A percentile compares a stretch with the other conserved stretches of the same genome.
Evolutionary conservation across 2,797 vertebrate genomes (phyloP).

Genomic region (Acrossocheilus wenchowensis): DNA sequence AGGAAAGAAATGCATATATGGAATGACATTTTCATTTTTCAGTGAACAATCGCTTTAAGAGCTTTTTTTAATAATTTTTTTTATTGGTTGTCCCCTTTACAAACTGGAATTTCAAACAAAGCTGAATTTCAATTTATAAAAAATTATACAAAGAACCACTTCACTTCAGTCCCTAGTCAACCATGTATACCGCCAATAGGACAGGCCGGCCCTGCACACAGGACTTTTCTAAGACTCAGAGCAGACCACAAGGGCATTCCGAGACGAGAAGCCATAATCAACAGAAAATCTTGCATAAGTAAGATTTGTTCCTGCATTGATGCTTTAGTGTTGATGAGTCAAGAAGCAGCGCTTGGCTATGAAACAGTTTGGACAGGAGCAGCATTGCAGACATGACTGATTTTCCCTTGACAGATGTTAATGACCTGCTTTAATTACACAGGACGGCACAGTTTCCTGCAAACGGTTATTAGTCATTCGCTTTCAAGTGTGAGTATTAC

Average conservation of each 20-base stretch:
- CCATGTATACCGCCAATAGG: background rate
- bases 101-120: background rate
- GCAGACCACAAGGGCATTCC: background rate
- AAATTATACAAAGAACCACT: background rate
- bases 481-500: constrained; percentile 46
- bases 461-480: constrained; percentile 32
- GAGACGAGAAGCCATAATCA: constrained; percentile 34
- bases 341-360: background rate
- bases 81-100: background rate
- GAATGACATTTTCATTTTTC: background rate
- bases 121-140: background rate
- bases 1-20: background rate
- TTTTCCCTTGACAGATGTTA: constrained; percentile 26
- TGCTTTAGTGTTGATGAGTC: constrained; percentile 43
- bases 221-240: background rate
- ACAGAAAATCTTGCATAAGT: constrained; percentile 7
- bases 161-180: background rate
- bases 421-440: constrained; percentile 29
- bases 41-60: background rate
- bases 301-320: background rate
- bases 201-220: too few species aligned
- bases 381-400: background rate
- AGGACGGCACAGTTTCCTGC: constrained; percentile 41
- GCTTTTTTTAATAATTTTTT: background rate
- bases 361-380: background rate